A percentile compares a stretch with the other conserved stretches of the same genome.
These are phyloP conservation scores for Diplolepis rosae DNA, from an alignment of 2,888 invertebrate species.

Conservation along the genomic window DNA sequence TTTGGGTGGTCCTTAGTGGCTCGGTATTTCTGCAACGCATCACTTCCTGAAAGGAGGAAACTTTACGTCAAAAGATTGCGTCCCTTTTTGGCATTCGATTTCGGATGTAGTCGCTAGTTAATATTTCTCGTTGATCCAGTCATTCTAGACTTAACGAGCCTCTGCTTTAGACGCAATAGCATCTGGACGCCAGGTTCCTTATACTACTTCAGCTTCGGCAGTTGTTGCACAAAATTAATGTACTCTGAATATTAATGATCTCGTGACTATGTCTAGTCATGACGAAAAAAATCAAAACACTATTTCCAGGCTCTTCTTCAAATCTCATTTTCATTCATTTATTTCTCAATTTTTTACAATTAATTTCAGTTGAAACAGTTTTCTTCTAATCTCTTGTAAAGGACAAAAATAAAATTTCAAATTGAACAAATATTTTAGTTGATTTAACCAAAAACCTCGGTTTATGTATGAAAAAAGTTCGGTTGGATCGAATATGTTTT, in stretches of 20 bases:
- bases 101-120: constrained; percentile 41
- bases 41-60: constrained; percentile 8
- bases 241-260: constrained; percentile 69
- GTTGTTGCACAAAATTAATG: constrained; percentile 67
- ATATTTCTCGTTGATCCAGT: constrained; percentile 40
- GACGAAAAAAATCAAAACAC: constrained; percentile 10
- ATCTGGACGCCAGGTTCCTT: constrained; percentile 68
- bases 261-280: constrained; percentile 48
- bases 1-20: constrained; percentile 46
- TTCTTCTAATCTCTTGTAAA: no score
- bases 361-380: no score
- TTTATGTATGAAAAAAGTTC: no score
- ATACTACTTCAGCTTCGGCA: constrained; percentile 46
- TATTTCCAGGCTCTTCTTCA: constrained; percentile 16
- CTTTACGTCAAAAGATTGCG: constrained; percentile 37
- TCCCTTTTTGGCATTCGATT: constrained; percentile 45
- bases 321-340: neutral
- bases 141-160: constrained; percentile 49
- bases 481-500: no score
- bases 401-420: no score
- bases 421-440: no score
- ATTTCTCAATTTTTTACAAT: no score
- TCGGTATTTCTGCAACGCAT: constrained; percentile 19
- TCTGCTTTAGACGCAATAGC: constrained; percentile 55
- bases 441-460: no score